Percentiles rank a stretch among this genome's conserved stretches.
These are phyloP conservation scores for Thamnaconus septentrionalis DNA, from an alignment of 2,113 vertebrate genomes.

Conservation along the genomic window DNA sequence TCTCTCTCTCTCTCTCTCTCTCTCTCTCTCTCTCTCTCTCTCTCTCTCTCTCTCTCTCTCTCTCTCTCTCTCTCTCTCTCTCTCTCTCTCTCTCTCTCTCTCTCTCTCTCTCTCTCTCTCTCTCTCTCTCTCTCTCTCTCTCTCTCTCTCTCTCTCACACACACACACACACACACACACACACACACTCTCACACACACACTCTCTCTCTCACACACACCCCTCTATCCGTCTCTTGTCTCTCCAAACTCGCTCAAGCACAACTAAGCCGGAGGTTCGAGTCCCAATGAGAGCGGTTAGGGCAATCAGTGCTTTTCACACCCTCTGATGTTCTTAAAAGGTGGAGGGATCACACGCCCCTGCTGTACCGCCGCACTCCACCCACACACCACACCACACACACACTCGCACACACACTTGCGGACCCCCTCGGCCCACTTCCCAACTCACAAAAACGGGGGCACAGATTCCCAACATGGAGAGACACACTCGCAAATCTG, in stretches of 20 bases:
- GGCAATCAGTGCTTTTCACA: slow-evolving; percentile 78
- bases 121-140: not conserved
- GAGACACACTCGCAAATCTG: slow-evolving; percentile 1
- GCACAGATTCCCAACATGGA: not conserved
- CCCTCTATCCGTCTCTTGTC: slow-evolving; percentile 55
- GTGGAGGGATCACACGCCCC: slow-evolving; percentile 74
- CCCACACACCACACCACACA: slow-evolving; percentile 37
- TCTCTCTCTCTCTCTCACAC: slow-evolving; percentile 8
- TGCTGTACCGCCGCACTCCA: slow-evolving; percentile 55
- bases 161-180: slow-evolving; percentile 23
- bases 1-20: not conserved
- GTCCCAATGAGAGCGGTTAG: slow-evolving; percentile 77
- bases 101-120: not conserved
- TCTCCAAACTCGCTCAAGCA: slow-evolving; percentile 73
- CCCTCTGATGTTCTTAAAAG: slow-evolving; percentile 78
- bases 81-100: slow-evolving; percentile 4
- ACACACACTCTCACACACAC: slow-evolving; percentile 17
- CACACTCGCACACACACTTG: slow-evolving; percentile 7
- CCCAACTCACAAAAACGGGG: not conserved
- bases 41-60: not conserved
- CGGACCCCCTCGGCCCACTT: not conserved
- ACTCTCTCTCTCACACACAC: slow-evolving; percentile 20
- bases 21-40: not conserved
- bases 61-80: not conserved
- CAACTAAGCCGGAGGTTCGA: slow-evolving; percentile 74